Conservation (phyloP, 2,888 invertebrate genomes). For the Chloroclystis v-ata region DNA sequence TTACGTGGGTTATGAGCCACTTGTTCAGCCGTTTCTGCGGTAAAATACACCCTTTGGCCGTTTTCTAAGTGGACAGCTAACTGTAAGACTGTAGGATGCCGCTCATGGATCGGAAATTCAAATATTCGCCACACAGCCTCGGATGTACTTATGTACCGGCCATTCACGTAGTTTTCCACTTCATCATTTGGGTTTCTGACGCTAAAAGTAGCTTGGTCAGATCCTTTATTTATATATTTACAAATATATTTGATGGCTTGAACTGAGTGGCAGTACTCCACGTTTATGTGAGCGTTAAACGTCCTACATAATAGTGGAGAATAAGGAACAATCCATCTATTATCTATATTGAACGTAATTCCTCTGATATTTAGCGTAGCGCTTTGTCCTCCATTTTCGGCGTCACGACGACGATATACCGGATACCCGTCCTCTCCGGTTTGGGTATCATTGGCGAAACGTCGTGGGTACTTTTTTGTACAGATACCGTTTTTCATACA, state of each 20-base stretch:
- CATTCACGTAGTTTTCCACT: constrained; percentile 14
- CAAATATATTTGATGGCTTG: constrained; percentile 27
- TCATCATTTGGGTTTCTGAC: constrained; percentile 1
- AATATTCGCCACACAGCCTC: constrained; percentile 28
- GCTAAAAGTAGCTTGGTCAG: constrained; percentile 24
- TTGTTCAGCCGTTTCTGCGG: constrained; percentile 16
- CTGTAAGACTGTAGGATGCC: constrained; percentile 27
- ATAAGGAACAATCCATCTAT: constrained; percentile 4
- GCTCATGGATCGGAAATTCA: constrained; percentile 27
- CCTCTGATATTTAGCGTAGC: constrained; percentile 1
- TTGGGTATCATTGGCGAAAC: constrained; percentile 2
- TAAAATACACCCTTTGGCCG: constrained; percentile 14
- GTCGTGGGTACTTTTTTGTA: constrained; percentile 3
- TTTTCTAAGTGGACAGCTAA: constrained; percentile 25
- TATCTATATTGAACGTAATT: background rate
- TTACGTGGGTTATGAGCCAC: constrained; percentile 14
- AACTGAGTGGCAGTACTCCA: constrained; percentile 13
- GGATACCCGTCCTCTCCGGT: constrained; percentile 10
- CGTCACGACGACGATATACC: background rate
- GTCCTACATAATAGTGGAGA: background rate
- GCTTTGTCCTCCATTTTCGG: background rate
- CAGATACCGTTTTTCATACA: constrained; percentile 5
- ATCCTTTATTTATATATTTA: constrained; percentile 31
- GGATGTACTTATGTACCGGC: constrained; percentile 28
- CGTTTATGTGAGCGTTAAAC: constrained; percentile 2